Evolutionary conservation across 2,797 vertebrate species (phyloP), one percentile per base, ranked within the genome.

Genomic region (Enteromius argenteus): DNA sequence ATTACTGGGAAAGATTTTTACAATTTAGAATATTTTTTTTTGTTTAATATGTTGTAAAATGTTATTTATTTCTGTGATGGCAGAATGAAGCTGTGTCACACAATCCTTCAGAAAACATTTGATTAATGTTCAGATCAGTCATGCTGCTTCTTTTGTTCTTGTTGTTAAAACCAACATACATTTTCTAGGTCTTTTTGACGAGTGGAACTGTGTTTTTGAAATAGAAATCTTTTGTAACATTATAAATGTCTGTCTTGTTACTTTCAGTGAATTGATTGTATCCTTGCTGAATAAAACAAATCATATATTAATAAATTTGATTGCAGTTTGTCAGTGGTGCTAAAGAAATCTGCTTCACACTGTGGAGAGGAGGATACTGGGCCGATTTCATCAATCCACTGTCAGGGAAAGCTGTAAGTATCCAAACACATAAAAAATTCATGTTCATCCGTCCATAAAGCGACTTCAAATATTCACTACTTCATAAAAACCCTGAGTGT

Each of bases 371-470:
- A 73, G 98, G 98, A n/a, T 99, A 97, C 85, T 99, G 98, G 98
- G 98, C 98, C 0, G 98, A 99, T 92, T 99, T 99, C 91, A 98
- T 99, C n/a, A 95, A 99, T 86, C 98, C 98, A 0, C 92, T 95
- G 21, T 99, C 98, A 11, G 98, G 98, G 89, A 88, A 94, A 85
- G 96, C 98, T 58, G 98, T 99, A 87, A 96, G 98, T 96, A 86
- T 51, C 2, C 66, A 51, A 71, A 19, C 32, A 27, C 49, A 51
- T n/a, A 3, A 44, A 27, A 4, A 0, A 46, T 27, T 46, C 9
- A 5, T 19, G 14, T 46, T 4, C 37, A 3, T 69, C 0, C 11
- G 1, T 69, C 67, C n/a, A 14, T 44, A 27, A 39, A 37, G 56
- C 8, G 30, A 42, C 1, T 17, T 17, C 3, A 58, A 27, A 27